These are phyloP conservation scores for Stegodyphus mimosarum DNA, from an alignment of 1,140 invertebrate species.

Conservation along the genomic window DNA sequence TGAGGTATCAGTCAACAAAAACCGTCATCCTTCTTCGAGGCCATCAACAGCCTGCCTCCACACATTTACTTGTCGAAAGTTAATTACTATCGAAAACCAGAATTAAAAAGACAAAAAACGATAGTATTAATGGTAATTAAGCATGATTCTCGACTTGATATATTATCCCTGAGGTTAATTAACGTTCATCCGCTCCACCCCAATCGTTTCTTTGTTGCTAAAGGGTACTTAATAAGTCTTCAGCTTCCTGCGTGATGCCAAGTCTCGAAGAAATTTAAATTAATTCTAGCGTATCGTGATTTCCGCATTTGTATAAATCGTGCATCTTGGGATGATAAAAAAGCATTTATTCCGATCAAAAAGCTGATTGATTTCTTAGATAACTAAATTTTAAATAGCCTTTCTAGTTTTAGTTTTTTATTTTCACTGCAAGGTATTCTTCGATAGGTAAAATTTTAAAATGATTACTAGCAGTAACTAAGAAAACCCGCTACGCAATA, in stretches of 20 bases:
- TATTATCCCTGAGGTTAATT: conserved; percentile 48
- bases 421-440: too few relatives aligned
- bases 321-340: not conserved
- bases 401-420: too few relatives aligned
- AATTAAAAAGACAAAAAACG: conserved; percentile 2
- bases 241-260: conserved; percentile 11
- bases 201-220: conserved; percentile 44
- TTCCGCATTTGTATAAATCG: conserved; percentile 17
- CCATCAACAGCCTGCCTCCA: conserved; percentile 20
- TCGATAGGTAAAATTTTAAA: too few relatives aligned
- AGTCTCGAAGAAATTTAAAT: conserved; percentile 23
- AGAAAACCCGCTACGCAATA: too few relatives aligned
- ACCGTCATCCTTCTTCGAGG: conserved; percentile 10
- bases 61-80: conserved; percentile 26
- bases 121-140: conserved; percentile 52
- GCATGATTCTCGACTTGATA: conserved; percentile 43
- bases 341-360: not conserved
- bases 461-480: too few relatives aligned
- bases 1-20: not conserved
- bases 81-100: conserved; percentile 34
- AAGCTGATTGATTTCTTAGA: not conserved
- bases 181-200: conserved; percentile 27
- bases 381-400: too few relatives aligned
- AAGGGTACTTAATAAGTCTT: conserved; percentile 5
- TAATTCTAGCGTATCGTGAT: conserved; percentile 30